Evolutionary conservation across 2,113 vertebrate genomes (phyloP).

Genomic region (Pimephales promelas): DNA sequence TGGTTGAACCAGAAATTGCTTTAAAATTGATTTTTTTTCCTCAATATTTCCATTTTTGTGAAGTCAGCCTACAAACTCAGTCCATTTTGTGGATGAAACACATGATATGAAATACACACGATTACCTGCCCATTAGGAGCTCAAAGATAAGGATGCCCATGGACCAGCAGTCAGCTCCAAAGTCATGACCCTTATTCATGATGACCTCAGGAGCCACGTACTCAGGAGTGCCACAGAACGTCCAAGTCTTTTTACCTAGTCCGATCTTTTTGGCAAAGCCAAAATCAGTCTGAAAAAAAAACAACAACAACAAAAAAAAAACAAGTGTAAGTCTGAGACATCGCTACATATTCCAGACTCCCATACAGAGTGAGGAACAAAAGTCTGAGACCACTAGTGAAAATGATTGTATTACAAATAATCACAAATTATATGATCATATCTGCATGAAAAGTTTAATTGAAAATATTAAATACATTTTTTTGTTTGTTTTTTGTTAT

Average conservation of each 20-base stretch:
- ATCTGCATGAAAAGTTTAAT: not conserved
- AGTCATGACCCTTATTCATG: conserved; percentile 81
- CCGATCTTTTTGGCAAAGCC: conserved; percentile 80
- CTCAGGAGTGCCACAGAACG: conserved; percentile 81
- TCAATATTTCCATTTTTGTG: not conserved
- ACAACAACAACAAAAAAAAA: not conserved
- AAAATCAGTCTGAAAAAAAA: conserved; percentile 72
- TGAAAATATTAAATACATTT: not conserved
- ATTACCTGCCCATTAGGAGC: conserved; percentile 77
- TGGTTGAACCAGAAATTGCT: not conserved
- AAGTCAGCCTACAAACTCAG: not conserved
- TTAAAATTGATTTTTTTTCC: not conserved
- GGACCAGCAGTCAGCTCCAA: conserved; percentile 80
- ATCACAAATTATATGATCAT: not conserved
- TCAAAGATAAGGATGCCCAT: conserved; percentile 80
- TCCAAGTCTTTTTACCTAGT: conserved; percentile 79
- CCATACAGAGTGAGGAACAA: not conserved
- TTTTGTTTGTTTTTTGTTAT: too few species aligned
- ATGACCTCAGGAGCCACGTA: conserved; percentile 81
- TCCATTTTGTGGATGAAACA: not conserved
- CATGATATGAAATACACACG: not conserved
- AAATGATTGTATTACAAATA: not conserved
- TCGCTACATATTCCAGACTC: not conserved
- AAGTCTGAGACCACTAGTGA: not conserved
- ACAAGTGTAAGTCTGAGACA: not conserved